Base-by-base conservation (phyloP, 2,113 vertebrate species). In the Peromyscus leucopus region DNA sequence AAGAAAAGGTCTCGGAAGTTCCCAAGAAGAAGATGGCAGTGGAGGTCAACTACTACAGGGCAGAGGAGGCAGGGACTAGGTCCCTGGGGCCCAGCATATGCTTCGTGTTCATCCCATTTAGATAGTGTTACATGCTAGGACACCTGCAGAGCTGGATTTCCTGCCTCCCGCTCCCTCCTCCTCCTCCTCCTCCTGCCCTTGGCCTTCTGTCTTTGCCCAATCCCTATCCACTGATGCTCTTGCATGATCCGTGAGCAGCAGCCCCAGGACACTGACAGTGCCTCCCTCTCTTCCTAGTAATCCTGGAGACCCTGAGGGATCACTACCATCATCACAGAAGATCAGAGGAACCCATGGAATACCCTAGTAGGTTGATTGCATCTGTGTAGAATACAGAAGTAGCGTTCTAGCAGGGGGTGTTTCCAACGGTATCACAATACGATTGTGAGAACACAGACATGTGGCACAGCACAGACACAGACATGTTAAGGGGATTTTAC, bases 401-500 rank as follows among this genome's bases (percentile, higher is more conserved):
- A 15, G 51, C 21, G 71, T n/a, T 39, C 39, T 33, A 22, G n/a
- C 72, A 26, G 74, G 15, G 42, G 16, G 36, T 31, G 67, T 55
- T 42, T 3, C 76, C 48, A 6, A 11, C 2, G 33, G 51, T 33
- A 12, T 42, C 67, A 16, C 26, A 0, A 0, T 13, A 2, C 17
- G 59, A 51, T 13, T 5, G 8, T 26, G 17, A 39, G 7, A 39
- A 24, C 59, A 2, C 17, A 21, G n/a, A 39, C 33, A 33, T n/a
- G 31, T 61, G 1, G 67, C 39, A n/a, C 10, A 0, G 1, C 51
- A n/a, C 21, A 63, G 80, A 4, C 13, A 2, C 8, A 51, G 51
- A 51, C 51, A 4, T 4, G 2, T 61, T 46, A 55, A 69, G 12
- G 46, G 7, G 13, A 48, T 48, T 21, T 39, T 1, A 42, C 28